A percentile compares a stretch with the other conserved stretches of the same genome.
These are phyloP conservation scores for Cepphus grylle DNA, from an alignment of 2,113 vertebrate genomes.

Conservation along the genomic window DNA sequence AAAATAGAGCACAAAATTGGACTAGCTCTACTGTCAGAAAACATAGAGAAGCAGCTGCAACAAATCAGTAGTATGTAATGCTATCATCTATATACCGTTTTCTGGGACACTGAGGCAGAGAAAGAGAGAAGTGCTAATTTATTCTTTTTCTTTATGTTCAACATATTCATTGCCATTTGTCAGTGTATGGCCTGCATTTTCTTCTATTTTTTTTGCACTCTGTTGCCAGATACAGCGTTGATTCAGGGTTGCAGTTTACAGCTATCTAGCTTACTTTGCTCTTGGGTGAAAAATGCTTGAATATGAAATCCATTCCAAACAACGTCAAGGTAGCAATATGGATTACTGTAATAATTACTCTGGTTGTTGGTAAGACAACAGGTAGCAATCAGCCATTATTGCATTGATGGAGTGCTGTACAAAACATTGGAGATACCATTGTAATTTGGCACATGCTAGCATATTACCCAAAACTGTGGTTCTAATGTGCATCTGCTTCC, in stretches of 20 bases:
- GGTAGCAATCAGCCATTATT: neutral
- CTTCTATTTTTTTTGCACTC: neutral
- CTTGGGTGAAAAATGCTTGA: neutral
- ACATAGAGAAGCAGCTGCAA: slow-evolving; percentile 9
- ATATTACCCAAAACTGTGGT: neutral
- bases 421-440: neutral
- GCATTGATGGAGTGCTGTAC: neutral
- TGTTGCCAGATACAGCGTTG: neutral
- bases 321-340: neutral
- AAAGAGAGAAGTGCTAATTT: slow-evolving; percentile 29
- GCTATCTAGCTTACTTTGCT: neutral
- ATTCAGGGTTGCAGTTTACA: neutral
- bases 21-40: neutral
- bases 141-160: slow-evolving; percentile 16
- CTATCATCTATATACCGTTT: neutral
- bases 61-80: neutral
- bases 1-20: neutral
- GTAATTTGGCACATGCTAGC: neutral
- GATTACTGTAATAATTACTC: neutral
- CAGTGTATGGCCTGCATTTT: neutral
- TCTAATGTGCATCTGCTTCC: neutral
- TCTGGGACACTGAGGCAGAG: slow-evolving; percentile 36
- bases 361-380: neutral
- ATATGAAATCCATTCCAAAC: neutral
- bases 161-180: neutral